Evolutionary conservation across 2,113 vertebrate species (phyloP).

Genomic region (Theristicus caerulescens): DNA sequence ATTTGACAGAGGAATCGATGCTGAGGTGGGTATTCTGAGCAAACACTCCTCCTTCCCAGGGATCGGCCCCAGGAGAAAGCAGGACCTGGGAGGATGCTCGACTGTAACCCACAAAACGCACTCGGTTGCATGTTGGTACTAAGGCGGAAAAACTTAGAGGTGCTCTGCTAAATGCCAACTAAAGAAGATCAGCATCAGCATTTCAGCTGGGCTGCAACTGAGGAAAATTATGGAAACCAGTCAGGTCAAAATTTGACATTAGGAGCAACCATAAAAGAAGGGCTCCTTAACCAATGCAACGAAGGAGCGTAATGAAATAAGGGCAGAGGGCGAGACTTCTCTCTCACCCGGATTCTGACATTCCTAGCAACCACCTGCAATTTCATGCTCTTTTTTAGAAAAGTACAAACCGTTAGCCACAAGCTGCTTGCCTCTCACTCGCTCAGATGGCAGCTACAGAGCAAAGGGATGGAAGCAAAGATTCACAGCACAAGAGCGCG

Average conservation of each 20-base stretch:
- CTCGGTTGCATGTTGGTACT: not conserved
- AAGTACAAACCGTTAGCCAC: not conserved
- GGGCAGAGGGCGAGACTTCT: not conserved
- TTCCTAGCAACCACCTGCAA: not conserved
- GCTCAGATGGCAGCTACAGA: not conserved
- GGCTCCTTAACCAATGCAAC: not conserved
- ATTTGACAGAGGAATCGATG: not conserved
- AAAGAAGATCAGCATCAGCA: not conserved
- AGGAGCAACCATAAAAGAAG: not conserved
- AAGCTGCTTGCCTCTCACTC: not conserved
- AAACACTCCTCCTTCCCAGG: not conserved
- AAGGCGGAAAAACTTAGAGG: not conserved
- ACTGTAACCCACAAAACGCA: not conserved
- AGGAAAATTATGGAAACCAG: not conserved
- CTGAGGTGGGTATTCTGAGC: not conserved
- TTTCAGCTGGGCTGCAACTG: not conserved
- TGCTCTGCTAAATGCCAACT: not conserved
- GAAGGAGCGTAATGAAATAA: not conserved
- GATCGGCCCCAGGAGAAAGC: not conserved
- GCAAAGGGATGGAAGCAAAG: not conserved
- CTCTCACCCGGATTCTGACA: not conserved
- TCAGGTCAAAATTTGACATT: not conserved
- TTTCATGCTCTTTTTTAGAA: not conserved
- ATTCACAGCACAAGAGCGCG: not conserved
- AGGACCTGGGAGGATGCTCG: not conserved